Base-by-base conservation (phyloP, 2,797 vertebrate genomes). In the Phylloscopus collybita region DNA sequence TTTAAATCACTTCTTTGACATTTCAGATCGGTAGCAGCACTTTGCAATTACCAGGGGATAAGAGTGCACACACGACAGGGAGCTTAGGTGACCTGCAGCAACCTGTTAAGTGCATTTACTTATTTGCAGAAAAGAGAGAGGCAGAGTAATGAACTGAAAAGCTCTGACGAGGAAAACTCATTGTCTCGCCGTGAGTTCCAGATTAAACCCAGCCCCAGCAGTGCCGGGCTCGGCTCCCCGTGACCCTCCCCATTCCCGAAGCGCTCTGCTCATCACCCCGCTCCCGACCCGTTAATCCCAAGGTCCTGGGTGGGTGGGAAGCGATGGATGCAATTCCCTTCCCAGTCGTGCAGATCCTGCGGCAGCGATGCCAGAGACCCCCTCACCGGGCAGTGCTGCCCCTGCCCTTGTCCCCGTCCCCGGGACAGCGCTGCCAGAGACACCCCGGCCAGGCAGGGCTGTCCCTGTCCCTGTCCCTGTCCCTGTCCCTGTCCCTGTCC, bases 1-100 rank as follows among this genome's bases (percentile, higher is more conserved):
- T 80, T 96, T 86, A 94, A 96, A 95, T 92, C 54, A 40, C 87
- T 81, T 80, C 44, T 75, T 88, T 95, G 93, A 88, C 93, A 94
- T 95, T 93, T 92, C 60, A 50, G 92, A 86, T 86, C 19, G 27
- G 86, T 78, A 86, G 66, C 53, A 45, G 92, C 45, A 32, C 92
- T 96, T 65, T 71, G 93, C 95, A 90, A 81, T 93, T 80, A 57
- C 80, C 88, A 9, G 4, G 83, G 93, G 90, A 86, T 56, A 53
- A 29, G 75, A 96, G 90, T 71, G 82, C 86, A 78, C 18, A 93
- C 90, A 91, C 10, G 70, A 57, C 86, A 80, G 96, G 82, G 59
- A 90, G 90, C 90, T 83, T 51, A 71, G 93, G 86, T 78, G 90
- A 95, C 92, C 96, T 88, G 86, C 26, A 80, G 86, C 73, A 84